These are phyloP conservation scores for Drosophila ambigua DNA, from an alignment of 1,140 invertebrate species.

Conservation along the genomic window DNA sequence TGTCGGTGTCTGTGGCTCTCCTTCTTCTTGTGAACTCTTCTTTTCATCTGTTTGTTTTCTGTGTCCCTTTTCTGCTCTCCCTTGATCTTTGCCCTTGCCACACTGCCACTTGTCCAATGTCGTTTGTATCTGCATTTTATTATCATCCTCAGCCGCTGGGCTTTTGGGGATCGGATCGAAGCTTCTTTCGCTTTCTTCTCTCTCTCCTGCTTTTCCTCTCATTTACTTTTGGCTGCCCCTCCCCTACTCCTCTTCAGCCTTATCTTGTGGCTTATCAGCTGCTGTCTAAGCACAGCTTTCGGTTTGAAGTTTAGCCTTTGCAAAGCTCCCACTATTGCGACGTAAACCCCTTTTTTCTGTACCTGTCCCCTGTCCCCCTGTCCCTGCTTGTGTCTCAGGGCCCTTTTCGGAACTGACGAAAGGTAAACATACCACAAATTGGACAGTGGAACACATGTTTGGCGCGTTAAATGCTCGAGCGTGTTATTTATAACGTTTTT, in stretches of 20 bases:
- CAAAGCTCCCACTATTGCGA: not conserved
- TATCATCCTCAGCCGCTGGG: constrained; percentile 61
- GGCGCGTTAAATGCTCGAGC: constrained; percentile 81
- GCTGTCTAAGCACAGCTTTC: constrained; percentile 16
- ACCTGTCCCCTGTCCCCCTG: not conserved
- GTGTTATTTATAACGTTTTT: constrained; percentile 82
- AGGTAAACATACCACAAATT: constrained; percentile 82
- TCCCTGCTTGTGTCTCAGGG: too few relatives aligned
- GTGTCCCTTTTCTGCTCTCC: constrained; percentile 38
- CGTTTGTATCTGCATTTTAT: constrained; percentile 61
- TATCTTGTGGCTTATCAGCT: constrained; percentile 37
- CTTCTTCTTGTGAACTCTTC: constrained; percentile 27
- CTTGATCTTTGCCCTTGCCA: not conserved
- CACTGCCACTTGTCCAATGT: constrained; percentile 17
- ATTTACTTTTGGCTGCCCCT: not conserved
- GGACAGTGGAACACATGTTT: constrained; percentile 82
- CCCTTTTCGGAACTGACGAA: constrained; percentile 50
- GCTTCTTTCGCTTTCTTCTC: constrained; percentile 23
- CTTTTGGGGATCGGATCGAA: constrained; percentile 28
- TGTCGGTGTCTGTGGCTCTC: constrained; percentile 15
- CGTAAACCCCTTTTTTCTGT: not conserved
- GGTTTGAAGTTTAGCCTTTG: not conserved
- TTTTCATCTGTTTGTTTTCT: constrained; percentile 43
- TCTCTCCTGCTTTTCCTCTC: constrained; percentile 2
- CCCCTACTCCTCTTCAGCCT: constrained; percentile 1